phyloP scores from a whole-genome alignment of 2,113 vertebrate species.

The Lycocorax pyrrhopterus region DNA sequence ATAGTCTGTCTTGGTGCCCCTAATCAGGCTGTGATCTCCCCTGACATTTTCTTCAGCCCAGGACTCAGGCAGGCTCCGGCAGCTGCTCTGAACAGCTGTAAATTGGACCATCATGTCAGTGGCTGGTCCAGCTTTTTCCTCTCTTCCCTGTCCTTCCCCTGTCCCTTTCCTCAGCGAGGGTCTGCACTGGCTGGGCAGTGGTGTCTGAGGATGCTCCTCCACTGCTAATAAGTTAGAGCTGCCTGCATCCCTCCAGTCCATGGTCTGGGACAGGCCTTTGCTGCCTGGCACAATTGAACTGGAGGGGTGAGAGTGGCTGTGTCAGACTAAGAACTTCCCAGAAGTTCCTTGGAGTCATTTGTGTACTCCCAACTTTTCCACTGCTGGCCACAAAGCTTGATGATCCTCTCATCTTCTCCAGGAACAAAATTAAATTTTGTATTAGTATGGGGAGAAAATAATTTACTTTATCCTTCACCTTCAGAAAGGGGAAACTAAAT shows the following conservation, averaged over 20 bases:
- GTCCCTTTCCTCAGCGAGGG: fast-evolving
- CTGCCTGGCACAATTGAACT: neutral
- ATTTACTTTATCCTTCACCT: neutral
- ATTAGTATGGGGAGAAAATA: neutral
- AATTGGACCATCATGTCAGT: neutral
- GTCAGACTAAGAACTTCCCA: neutral
- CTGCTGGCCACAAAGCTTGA: neutral
- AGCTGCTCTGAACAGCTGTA: neutral
- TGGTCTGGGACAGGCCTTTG: neutral
- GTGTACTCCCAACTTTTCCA: neutral
- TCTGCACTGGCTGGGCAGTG: neutral
- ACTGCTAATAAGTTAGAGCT: neutral
- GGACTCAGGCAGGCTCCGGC: neutral
- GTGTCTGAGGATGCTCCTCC: neutral
- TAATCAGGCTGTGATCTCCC: neutral
- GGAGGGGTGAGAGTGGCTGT: neutral
- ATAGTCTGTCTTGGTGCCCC: neutral
- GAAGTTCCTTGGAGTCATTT: neutral
- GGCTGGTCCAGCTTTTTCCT: neutral
- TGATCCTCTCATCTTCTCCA: neutral
- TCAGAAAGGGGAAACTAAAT: neutral
- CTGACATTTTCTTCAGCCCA: neutral
- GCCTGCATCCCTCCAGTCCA: fast-evolving
- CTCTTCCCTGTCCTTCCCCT: neutral
- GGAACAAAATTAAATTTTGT: neutral